A percentile compares a stretch with the other conserved stretches of the same genome.
Evolutionary conservation across 2,797 vertebrate species (phyloP).

Genomic region (Chaenodraco wilsoni): DNA sequence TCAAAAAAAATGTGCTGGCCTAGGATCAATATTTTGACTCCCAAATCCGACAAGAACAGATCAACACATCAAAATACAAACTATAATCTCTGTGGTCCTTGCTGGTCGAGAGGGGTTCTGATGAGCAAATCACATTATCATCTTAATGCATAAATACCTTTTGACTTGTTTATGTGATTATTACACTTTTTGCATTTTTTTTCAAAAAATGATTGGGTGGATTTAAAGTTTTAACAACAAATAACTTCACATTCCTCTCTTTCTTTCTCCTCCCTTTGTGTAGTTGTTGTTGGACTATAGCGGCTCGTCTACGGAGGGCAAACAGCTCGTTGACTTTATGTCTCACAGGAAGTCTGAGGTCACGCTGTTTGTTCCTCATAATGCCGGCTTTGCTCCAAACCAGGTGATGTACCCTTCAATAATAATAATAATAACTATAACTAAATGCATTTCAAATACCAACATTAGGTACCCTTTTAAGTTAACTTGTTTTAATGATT

Average conservation of each 20-base stretch:
- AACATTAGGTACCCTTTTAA: background rate
- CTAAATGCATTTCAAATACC: no score
- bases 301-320: conserved; percentile 81
- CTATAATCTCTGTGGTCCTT: no score
- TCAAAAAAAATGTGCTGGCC: no score
- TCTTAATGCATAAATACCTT: no score
- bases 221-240: background rate
- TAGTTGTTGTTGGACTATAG: conserved; percentile 90
- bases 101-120: no score
- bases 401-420: conserved; percentile 74
- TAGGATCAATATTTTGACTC: no score
- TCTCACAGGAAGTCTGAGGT: conserved; percentile 83
- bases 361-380: conserved; percentile 92
- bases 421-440: background rate
- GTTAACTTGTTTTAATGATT: background rate
- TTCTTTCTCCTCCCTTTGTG: conserved; percentile 25
- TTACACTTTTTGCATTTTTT: no score
- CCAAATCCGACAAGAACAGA: no score
- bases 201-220: background rate
- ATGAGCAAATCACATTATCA: no score
- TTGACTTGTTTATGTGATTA: no score
- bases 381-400: conserved; percentile 88
- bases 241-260: background rate
- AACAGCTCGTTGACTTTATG: conserved; percentile 86
- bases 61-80: no score